Base-by-base conservation (phyloP, 2,113 vertebrate genomes). In the Bucco capensis region DNA sequence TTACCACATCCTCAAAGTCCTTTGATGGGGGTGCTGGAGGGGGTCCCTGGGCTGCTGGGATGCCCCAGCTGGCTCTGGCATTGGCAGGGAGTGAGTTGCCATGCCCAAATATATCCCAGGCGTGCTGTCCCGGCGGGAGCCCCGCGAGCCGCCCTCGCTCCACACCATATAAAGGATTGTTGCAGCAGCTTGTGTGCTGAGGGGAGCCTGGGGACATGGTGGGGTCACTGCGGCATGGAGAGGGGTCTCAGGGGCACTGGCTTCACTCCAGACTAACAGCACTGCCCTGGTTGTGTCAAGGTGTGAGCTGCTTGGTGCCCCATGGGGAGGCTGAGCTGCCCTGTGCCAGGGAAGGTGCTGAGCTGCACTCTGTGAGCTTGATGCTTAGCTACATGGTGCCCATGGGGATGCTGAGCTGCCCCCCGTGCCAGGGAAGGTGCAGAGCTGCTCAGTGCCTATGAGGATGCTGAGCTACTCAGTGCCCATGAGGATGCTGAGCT, bases 101-200 rank as follows among this genome's bases (percentile, higher is more conserved):
- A 57, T 85, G 88, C 85, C 94, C 92, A 95, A 94, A 95, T 94
- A 95, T 95, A 93, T 91, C 94, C 90, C 77, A 35, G 72, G 31
- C 19, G 30, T 53, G 83, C 64, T 54, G 47, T 82, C 88, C 88
- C 86, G 57, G 86, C 83, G 86, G 94, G 88, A 87, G 67, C 25
- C 33, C 88, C 13, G 42, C 31, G 28, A 84, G 86, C 66, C 22
- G 58, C 5, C 44, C 66, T 81, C 19, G 46, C 91, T 93, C 57
- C 89, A 95, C 88, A 93, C 93, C 94, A 96, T 95, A 95, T 96
- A 95, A 96, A 96, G 96, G 92, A 95, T 93, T 96, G 94, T 96
- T 96, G 95, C 93, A 91, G 79, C 77, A 83, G 85, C 23, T 40
- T 21, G 28, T 28, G 19, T 40, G 88, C 62, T 40, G 40, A 38